phyloP scores from a whole-genome alignment of 2,113 vertebrate species.

The Leucoraja erinaceus region DNA sequence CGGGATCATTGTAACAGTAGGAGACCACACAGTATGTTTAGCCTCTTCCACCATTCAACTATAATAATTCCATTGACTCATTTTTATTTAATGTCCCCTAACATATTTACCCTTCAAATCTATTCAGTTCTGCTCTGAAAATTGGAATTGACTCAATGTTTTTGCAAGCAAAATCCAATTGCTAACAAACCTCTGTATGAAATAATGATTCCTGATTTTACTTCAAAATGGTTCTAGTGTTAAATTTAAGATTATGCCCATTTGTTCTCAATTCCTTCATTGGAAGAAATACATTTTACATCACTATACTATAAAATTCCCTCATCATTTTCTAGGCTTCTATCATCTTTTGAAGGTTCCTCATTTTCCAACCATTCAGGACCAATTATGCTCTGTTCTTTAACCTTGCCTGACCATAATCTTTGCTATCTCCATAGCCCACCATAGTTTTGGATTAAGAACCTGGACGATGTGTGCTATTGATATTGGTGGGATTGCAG shows the following conservation, averaged over 20 bases:
- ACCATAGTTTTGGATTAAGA: not conserved
- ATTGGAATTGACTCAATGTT: not conserved
- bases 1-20: not conserved
- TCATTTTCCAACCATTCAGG: not conserved
- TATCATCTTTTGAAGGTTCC: not conserved
- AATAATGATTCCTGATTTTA: not conserved
- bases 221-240: not conserved
- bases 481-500: not conserved
- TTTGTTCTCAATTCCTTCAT: not conserved
- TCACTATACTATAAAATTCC: not conserved
- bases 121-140: not conserved
- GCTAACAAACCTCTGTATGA: not conserved
- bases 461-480: not conserved
- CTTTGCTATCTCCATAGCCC: not conserved
- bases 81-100: not conserved
- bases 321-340: not conserved
- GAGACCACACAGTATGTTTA: not conserved
- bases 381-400: not conserved
- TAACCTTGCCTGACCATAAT: not conserved
- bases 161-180: not conserved
- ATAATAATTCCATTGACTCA: not conserved
- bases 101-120: not conserved
- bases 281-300: not conserved
- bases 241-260: not conserved
- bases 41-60: not conserved